Evolutionary conservation across 2,113 vertebrate species (phyloP).

Genomic region (Pituophis catenifer): DNA sequence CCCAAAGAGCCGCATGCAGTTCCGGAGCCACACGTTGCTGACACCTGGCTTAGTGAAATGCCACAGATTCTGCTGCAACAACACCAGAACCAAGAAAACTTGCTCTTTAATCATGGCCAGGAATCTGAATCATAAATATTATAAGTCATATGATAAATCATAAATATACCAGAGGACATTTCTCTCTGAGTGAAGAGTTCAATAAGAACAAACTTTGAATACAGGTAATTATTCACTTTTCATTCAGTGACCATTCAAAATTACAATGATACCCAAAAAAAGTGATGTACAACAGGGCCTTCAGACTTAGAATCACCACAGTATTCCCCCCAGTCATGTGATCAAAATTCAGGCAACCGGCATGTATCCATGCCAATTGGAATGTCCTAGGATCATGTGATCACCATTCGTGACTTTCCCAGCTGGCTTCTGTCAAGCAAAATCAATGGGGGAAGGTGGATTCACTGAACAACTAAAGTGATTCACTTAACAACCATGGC

Average conservation of each 20-base stretch:
- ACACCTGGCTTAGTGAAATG: background rate
- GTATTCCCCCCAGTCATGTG: background rate
- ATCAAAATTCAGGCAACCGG: background rate
- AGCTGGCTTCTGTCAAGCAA: background rate
- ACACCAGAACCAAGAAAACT: background rate
- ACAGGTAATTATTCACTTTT: background rate
- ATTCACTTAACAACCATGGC: background rate
- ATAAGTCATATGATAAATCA: background rate
- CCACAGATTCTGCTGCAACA: background rate
- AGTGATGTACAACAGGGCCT: background rate
- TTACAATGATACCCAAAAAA: background rate
- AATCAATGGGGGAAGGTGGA: background rate
- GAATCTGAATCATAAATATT: conserved; percentile 30
- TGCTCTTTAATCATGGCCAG: conserved; percentile 1
- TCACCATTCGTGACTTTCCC: background rate
- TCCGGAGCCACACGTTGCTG: no score
- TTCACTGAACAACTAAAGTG: background rate
- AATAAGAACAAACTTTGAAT: conserved; percentile 12
- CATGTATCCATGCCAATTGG: background rate
- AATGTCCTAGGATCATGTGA: background rate
- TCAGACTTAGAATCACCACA: background rate
- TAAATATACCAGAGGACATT: conserved; percentile 9
- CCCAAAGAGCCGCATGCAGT: no score
- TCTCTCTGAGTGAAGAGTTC: background rate
- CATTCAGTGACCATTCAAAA: background rate